Evolutionary conservation across 1,140 invertebrate genomes (phyloP).

Genomic region (Drosophila yakuba): DNA sequence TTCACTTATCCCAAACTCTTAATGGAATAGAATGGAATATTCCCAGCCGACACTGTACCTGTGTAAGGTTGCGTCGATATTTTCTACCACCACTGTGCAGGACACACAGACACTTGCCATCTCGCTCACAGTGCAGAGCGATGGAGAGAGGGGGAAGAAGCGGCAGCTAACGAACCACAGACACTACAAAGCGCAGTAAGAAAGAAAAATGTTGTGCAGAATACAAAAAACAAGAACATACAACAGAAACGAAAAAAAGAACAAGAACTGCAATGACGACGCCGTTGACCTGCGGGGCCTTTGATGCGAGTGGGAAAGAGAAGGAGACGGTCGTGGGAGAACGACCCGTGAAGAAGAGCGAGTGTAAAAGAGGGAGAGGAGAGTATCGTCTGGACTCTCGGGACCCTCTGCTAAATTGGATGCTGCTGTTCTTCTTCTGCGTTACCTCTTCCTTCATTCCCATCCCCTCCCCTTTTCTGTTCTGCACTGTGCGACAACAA

Average conservation of each 20-base stretch:
- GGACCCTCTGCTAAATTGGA: constrained; percentile 62
- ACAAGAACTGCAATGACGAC: constrained; percentile 50
- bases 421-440: constrained; percentile 48
- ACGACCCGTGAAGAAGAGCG: constrained; percentile 6
- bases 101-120: constrained; percentile 30
- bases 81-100: constrained; percentile 32
- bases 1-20: neutral
- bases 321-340: constrained; percentile 35
- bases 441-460: constrained; percentile 4
- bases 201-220: constrained; percentile 59
- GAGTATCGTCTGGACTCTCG: constrained; percentile 42
- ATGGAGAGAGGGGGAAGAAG: neutral
- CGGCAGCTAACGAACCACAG: constrained; percentile 54
- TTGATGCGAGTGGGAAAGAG: constrained; percentile 21
- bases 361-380: constrained; percentile 3
- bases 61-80: constrained; percentile 32
- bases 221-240: constrained; percentile 18
- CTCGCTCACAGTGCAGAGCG: constrained; percentile 6
- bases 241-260: constrained; percentile 23
- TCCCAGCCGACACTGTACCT: constrained; percentile 42
- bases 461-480: constrained; percentile 4
- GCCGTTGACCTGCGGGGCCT: constrained; percentile 59
- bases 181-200: constrained; percentile 72
- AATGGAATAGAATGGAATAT: constrained; percentile 4
- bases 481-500: constrained; percentile 36